phyloP scores from a whole-genome alignment of 2,113 vertebrate species.

The Lipotes vexillifer region DNA sequence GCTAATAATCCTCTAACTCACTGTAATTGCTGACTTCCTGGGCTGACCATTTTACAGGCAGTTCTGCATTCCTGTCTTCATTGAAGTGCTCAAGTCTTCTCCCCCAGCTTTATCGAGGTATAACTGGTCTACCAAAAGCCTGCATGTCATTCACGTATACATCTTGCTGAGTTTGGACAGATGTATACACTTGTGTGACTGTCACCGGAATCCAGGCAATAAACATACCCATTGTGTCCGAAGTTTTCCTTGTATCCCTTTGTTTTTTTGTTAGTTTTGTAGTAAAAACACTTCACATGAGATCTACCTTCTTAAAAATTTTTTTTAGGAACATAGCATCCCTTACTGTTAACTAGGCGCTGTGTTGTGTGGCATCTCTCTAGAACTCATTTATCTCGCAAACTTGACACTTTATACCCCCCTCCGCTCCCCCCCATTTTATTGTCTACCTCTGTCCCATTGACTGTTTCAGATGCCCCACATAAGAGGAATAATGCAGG shows the following conservation, averaged over 20 bases:
- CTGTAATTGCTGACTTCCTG: background rate
- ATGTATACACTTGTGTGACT: background rate
- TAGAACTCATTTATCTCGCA: background rate
- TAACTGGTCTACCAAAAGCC: background rate
- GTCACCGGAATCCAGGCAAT: background rate
- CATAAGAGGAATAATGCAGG: background rate
- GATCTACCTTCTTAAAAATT: background rate
- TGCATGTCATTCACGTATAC: background rate
- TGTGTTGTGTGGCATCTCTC: background rate
- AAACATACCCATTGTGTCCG: background rate
- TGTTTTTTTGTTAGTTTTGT: background rate
- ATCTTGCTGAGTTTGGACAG: background rate
- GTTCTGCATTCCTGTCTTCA: background rate
- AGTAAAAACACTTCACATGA: background rate
- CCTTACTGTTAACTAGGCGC: background rate
- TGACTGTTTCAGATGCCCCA: background rate
- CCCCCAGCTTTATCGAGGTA: background rate
- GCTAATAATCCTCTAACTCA: background rate
- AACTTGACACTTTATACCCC: background rate
- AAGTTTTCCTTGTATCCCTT: background rate
- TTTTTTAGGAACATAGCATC: background rate
- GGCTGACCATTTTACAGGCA: background rate
- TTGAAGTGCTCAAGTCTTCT: background rate
- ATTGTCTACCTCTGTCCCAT: background rate
- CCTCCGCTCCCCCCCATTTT: background rate